Evolutionary conservation across 2,888 invertebrate genomes (phyloP), one percentile per base, ranked within the genome.

Genomic region (Acanthacorydalis orientalis): DNA sequence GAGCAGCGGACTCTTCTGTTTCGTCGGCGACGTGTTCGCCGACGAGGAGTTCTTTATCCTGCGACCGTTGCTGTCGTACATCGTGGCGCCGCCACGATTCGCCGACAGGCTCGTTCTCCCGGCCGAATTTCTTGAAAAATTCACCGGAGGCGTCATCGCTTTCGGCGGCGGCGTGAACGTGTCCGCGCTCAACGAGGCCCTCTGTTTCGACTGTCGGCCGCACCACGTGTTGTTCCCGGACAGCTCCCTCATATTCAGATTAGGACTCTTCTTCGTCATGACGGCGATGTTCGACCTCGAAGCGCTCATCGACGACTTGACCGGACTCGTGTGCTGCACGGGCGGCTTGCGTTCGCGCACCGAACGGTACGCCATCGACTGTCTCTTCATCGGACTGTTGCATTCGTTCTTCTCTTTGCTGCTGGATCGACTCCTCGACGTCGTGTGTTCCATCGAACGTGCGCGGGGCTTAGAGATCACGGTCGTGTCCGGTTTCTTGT

Each of bases 181-280:
- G 52, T 82, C 83, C 31, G 73, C 67, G 2, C 73, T 76, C 49
- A 77, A 59, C 1, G 69, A 68, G 1, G 75, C 68, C 4, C 77
- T 55, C 55, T 67, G 49, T 59, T 67, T 55, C 51, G 62, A 57
- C 51, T 60, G 68, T 35, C 84, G 71, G 1, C 84, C 84, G 51
- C 77, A 79, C 85, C 85, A 86, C 0, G 85, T 86, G 54, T 80
- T 82, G 48, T 78, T 75, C 10, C 39, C 39, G 1, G 39, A 39
- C 1, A 74, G 59, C 40, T 68, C 62, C 1, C 68, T 68, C 2
- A 69, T 69, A n/a, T 69, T 53, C 52, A 67, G 66, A 1, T 65
- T 65, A 64, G 53, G 67, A 72, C 43, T 75, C 72, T 3, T 71
- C 68, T 53, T 68, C 61, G 33, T 67, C 62, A 33, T 63, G 65